Base-by-base conservation (phyloP, 1,140 invertebrate species). In the Ceratina australensis region DNA sequence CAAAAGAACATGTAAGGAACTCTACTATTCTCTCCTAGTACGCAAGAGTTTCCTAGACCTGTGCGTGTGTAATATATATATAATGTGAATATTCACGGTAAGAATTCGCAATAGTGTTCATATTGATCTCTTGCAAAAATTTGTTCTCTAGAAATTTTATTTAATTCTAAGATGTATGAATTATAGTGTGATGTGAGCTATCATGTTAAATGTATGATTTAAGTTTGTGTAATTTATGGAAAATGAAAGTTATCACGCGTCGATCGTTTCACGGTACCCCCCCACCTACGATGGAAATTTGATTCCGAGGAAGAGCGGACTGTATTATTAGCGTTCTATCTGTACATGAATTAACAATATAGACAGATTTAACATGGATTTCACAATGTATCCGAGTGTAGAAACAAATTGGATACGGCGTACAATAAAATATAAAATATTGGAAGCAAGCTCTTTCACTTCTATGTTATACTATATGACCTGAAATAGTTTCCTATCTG, bases 371-470 rank as follows among this genome's bases (percentile, higher is more conserved):
- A 60, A 68, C n/a, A 26, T 22, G 63, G 28, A 42, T 16, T 79
- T 57, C 54, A 68, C n/a, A 49, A 77, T 82, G 72, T 77, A 82
- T 63, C 73, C 67, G 22, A 75, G n/a, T 81, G 61, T 78, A 82
- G 28, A 77, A 52, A 61, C 80, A 22, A n/a, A 26, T 20, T 60
- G 79, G 49, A 76, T 72, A 73, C 72, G 52, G 13, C 24, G 52
- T 67, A 59, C 18, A 82, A 82, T 83, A 82, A 82, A 81, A 60
- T 7, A 42, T 42, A 10, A 42, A 42, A 42, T 42, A 42, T 33
- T 33, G 28, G 28, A 42, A 42, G 33, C 10, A 42, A 42, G 10
- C 3, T 42, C 5, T 42, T 42, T 42, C 8, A 42, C 10, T 42
- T 10, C 33, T 42, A 10, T 42, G 33, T 42, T 10, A 42, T 10